Base-by-base conservation (phyloP, 2,113 vertebrate genomes). In the Poeciliopsis prolifica region DNA sequence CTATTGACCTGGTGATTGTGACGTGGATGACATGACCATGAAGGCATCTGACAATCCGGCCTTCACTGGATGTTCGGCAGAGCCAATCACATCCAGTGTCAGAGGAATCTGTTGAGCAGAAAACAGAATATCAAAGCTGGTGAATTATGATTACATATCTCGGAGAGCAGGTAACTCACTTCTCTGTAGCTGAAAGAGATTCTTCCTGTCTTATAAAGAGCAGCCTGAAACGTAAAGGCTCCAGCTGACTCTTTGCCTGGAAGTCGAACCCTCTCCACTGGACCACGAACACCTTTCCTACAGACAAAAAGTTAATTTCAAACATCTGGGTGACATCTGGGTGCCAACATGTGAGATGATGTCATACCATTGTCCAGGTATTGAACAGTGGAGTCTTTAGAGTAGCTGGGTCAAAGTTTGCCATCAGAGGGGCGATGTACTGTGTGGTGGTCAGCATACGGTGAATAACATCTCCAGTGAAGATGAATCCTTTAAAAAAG, bases 11-110 rank as follows among this genome's bases (percentile, higher is more conserved):
- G 95, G 86, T 26, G 94, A 83, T 0, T 94, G 94, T 0, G 94
- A 88, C 24, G 95, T 91, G 0, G 93, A 72, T 10, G 95, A 93
- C 70, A 92, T 87, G 33, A 96, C 83, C 95, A 97, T 95, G 92
- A 98, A 99, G 79, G 98, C 98, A 0, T 99, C 98, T 0, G 98
- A 99, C 75, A 99, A 94, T 5, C 98, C 97, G 0, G 92, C 94
- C 88, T 98, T 99, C 19, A 99, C 96, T 0, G 96, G 96, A 86
- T 98, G 96, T 85, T 98, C 95, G 37, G 92, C 88, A 14, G 95
- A 93, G 42, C 95, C 95, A 75, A 98, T 96, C 79, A 89, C 91
- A 54, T 91, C 90, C 9, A 98, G 91, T 0, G 95, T 85, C 91
- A 98, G 90, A 0, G 98, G 97, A 62, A 99, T 94, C 97, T 99